Evolutionary conservation across 2,797 vertebrate genomes (phyloP).

Genomic region (Cynodonichthys magdalenae): DNA sequence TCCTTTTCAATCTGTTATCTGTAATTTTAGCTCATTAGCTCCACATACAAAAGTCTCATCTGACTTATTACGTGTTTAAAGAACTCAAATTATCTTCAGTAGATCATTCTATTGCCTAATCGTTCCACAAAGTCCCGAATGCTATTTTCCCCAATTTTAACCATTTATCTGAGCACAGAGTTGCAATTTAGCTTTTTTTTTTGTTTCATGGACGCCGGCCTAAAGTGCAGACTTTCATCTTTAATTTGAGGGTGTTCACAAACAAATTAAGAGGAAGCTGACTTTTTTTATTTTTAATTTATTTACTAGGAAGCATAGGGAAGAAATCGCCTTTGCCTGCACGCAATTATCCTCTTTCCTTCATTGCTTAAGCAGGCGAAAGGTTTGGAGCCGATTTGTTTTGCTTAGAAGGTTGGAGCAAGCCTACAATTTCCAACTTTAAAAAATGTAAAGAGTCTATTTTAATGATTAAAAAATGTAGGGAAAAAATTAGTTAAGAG

Average conservation of each 20-base stretch:
- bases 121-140: too few species aligned
- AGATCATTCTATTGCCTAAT: not conserved
- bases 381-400: not conserved
- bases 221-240: not conserved
- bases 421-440: not conserved
- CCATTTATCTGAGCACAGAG: not conserved
- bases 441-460: not conserved
- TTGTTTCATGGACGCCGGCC: not conserved
- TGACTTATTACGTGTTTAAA: not conserved
- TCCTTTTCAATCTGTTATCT: not conserved
- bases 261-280: not conserved
- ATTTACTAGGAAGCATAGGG: not conserved
- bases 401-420: constrained; percentile 4
- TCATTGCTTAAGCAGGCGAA: not conserved
- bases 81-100: not conserved
- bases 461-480: not conserved
- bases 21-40: not conserved
- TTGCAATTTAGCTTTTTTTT: not conserved
- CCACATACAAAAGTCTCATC: not conserved
- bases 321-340: not conserved
- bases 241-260: not conserved
- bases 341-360: not conserved
- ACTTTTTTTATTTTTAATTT: not conserved
- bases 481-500: not conserved
- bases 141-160: not conserved